phyloP scores from a whole-genome alignment of 2,797 vertebrate genomes.

The Sebastes diploproa region DNA sequence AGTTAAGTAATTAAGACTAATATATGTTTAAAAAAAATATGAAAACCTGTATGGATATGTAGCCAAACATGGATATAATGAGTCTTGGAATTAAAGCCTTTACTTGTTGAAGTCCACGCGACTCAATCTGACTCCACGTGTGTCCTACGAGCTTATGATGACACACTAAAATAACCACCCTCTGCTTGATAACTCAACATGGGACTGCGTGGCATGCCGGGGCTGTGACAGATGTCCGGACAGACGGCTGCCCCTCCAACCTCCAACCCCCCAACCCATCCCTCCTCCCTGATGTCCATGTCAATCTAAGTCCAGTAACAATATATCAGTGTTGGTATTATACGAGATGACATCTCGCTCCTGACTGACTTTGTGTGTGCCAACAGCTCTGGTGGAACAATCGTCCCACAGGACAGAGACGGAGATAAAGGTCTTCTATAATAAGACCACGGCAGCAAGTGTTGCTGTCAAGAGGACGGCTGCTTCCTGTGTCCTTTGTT shows the following conservation, averaged over 20 bases:
- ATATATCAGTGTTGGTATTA: background rate
- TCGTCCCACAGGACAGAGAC: constrained; percentile 9
- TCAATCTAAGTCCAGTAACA: constrained; percentile 10
- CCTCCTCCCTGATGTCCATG: background rate
- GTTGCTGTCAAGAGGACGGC: background rate
- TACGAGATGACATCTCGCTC: constrained; percentile 8
- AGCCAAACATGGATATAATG: background rate
- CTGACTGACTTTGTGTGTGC: constrained; percentile 5
- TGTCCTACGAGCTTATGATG: background rate
- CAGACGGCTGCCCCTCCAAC: background rate
- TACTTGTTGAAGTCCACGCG: background rate
- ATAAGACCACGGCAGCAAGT: constrained; percentile 22
- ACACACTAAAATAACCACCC: constrained; percentile 7
- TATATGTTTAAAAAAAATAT: background rate
- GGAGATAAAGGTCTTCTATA: constrained; percentile 47
- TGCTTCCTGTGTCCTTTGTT: constrained; percentile 5
- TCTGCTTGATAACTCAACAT: constrained; percentile 3
- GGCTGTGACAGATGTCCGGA: constrained; percentile 14
- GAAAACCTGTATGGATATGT: background rate
- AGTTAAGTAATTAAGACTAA: background rate
- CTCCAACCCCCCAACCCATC: background rate
- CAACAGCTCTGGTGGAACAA: constrained; percentile 38
- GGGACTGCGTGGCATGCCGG: constrained; percentile 8
- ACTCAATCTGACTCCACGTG: background rate
- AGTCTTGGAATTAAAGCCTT: background rate